These are phyloP conservation scores for Microchirus variegatus DNA, from an alignment of 2,797 vertebrate genomes.

Conservation along the genomic window DNA sequence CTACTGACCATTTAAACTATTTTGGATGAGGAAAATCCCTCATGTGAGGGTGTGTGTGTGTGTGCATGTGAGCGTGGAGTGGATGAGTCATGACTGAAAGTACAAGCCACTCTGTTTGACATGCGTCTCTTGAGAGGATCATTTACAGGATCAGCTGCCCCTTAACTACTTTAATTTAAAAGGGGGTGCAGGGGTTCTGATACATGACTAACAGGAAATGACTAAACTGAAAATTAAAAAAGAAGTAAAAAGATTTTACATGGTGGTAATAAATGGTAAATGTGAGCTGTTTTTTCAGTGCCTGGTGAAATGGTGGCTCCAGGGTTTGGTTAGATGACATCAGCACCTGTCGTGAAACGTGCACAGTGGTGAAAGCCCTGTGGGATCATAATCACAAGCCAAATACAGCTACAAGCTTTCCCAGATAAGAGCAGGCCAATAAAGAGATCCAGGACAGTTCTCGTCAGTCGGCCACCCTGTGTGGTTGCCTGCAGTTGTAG, in stretches of 20 bases:
- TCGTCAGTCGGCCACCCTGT: not conserved
- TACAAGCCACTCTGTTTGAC: conserved; percentile 10
- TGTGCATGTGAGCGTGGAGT: not conserved
- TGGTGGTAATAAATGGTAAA: not conserved
- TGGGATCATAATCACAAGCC: no score
- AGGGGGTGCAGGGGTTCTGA: conserved; percentile 29
- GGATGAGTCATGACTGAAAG: conserved; percentile 21
- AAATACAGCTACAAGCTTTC: no score
- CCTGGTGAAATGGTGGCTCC: not conserved
- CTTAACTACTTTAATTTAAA: conserved; percentile 30
- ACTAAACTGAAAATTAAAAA: conserved; percentile 8
- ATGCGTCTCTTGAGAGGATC: conserved; percentile 25
- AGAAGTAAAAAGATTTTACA: not conserved
- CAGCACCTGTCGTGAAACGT: no score
- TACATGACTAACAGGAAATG: conserved; percentile 2
- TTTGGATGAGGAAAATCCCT: conserved; percentile 38
- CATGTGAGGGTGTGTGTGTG: not conserved
- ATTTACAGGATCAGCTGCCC: conserved; percentile 41
- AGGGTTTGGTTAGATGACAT: no score
- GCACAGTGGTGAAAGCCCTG: no score
- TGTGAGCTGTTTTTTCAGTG: not conserved
- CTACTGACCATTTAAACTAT: conserved; percentile 26
- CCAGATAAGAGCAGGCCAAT: no score
- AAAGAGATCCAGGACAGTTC: no score
- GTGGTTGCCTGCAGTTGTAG: conserved; percentile 26